Conservation (phyloP, 2,888 invertebrate genomes). For the Caenorhabditis afra region DNA sequence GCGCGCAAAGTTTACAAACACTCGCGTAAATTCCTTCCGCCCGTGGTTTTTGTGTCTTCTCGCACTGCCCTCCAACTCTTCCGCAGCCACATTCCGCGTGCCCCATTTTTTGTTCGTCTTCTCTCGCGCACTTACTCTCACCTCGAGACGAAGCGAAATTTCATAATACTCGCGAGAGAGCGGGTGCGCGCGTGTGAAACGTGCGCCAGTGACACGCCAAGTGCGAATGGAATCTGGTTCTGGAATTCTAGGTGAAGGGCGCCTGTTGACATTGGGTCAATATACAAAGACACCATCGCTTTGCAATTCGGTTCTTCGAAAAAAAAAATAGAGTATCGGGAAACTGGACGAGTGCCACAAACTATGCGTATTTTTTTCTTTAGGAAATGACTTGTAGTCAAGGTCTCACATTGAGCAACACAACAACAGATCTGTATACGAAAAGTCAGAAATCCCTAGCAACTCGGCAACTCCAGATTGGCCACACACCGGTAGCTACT, state of each 20-base stretch:
- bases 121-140: conserved; percentile 15
- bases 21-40: conserved; percentile 20
- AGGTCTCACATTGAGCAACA: no score
- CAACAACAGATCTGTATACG: no score
- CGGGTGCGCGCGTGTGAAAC: conserved; percentile 41
- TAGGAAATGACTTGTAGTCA: background rate
- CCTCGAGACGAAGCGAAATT: no score
- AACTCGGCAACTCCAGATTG: no score
- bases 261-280: conserved; percentile 60
- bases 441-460: background rate
- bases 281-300: conserved; percentile 45
- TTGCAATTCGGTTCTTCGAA: conserved; percentile 11
- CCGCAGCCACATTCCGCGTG: conserved; percentile 49
- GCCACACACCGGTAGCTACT: no score
- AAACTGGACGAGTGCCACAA: background rate
- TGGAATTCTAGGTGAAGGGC: background rate
- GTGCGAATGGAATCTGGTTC: conserved; percentile 28
- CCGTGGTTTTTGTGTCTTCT: background rate
- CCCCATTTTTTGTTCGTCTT: conserved; percentile 38
- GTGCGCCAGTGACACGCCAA: conserved; percentile 51
- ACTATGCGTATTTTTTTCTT: background rate
- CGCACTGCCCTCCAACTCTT: conserved; percentile 2
- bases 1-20: conserved; percentile 46
- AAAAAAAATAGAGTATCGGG: background rate
- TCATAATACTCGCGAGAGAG: no score